A percentile compares a stretch with the other conserved stretches of the same genome.
phyloP scores from a whole-genome alignment of 2,113 vertebrate genomes.

The Tupaia tana region DNA sequence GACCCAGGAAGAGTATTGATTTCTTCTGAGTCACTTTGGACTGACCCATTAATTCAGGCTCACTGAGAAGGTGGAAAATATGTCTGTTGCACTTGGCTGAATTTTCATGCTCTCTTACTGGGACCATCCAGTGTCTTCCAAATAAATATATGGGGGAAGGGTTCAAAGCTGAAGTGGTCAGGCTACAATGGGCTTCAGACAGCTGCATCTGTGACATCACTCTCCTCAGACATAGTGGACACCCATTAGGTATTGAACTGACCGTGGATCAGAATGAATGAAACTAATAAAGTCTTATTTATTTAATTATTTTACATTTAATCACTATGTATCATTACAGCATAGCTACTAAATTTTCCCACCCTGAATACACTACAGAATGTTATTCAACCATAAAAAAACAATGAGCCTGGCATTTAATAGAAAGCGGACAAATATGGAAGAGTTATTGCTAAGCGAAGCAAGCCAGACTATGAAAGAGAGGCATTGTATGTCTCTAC shows the following conservation, averaged over 20 bases:
- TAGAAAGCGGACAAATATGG: too few relatives aligned
- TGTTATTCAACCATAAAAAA: too few relatives aligned
- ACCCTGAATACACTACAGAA: too few relatives aligned
- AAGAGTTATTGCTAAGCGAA: too few relatives aligned
- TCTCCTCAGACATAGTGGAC: neutral
- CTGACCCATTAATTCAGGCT: constrained; percentile 83
- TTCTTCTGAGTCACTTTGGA: constrained; percentile 63
- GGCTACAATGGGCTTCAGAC: neutral
- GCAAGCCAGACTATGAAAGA: too few relatives aligned
- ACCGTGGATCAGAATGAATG: neutral
- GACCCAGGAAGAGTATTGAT: constrained; percentile 79
- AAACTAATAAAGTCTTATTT: neutral
- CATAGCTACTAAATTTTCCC: too few relatives aligned
- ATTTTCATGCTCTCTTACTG: neutral
- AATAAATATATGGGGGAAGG: neutral
- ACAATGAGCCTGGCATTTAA: too few relatives aligned
- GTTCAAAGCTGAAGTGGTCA: neutral
- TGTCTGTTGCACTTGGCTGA: constrained; percentile 55
- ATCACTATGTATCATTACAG: too few relatives aligned
- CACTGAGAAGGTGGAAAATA: constrained; percentile 75
- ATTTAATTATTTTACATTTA: too few relatives aligned
- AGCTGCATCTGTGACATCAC: neutral
- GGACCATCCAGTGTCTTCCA: constrained; percentile 19
- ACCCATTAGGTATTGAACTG: neutral
- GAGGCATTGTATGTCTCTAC: too few relatives aligned